Conservation (phyloP, 2,113 vertebrate genomes). For the Tetraodon nigroviridis region DNA sequence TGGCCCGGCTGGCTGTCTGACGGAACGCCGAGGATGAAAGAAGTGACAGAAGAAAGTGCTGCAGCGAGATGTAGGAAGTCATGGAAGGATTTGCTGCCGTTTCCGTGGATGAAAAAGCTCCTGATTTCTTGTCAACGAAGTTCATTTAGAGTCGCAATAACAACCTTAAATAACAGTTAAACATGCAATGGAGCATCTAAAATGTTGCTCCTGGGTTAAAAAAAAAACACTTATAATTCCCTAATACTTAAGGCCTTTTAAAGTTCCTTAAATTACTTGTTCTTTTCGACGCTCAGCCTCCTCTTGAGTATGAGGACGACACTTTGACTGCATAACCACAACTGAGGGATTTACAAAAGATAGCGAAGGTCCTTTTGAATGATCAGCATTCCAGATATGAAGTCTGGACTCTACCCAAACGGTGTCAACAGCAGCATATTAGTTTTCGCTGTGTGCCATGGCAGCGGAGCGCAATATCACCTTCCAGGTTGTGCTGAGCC, state of each 20-base stretch:
- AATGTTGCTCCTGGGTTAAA: too few species aligned
- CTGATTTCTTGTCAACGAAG: slow-evolving; percentile 16
- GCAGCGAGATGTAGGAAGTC: not conserved
- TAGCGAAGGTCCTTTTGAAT: slow-evolving; percentile 52
- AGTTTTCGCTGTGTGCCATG: slow-evolving; percentile 39
- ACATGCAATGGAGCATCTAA: not conserved
- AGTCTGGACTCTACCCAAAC: slow-evolving; percentile 30
- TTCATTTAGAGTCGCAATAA: not conserved
- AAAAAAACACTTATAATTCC: not conserved
- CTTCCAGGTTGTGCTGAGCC: slow-evolving; percentile 31
- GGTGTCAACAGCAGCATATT: slow-evolving; percentile 55
- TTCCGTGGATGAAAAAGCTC: slow-evolving; percentile 10
- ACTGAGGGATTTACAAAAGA: slow-evolving; percentile 26
- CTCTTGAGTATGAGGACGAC: slow-evolving; percentile 3
- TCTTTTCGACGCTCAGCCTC: slow-evolving; percentile 2
- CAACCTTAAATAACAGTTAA: not conserved
- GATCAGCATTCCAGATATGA: slow-evolving; percentile 51
- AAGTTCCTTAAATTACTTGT: slow-evolving; percentile 3
- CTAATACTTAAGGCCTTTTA: not conserved
- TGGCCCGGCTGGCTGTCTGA: not conserved
- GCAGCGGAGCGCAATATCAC: slow-evolving; percentile 31
- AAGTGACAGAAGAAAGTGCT: slow-evolving; percentile 8
- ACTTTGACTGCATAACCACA: slow-evolving; percentile 16
- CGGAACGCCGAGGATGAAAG: slow-evolving; percentile 1
- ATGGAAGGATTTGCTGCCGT: slow-evolving; percentile 6